Base-by-base conservation (phyloP, 2,888 invertebrate genomes). In the Ochropleura leucogaster region DNA sequence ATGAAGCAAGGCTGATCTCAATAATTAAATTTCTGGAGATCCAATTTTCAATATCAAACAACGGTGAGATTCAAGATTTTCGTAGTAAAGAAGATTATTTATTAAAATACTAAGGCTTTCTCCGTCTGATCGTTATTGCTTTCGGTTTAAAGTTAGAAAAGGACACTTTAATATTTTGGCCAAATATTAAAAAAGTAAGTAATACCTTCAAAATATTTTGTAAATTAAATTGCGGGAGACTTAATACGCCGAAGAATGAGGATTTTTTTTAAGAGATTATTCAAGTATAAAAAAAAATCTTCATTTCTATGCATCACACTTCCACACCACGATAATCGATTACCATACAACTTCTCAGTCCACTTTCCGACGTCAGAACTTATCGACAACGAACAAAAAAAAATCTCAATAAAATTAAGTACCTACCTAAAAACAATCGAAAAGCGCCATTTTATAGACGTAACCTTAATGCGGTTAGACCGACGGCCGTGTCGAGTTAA, bases 401-500 rank as follows among this genome's bases (percentile, higher is more conserved):
- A 57, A 42, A 30, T 30, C 12, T 12, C 10, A 18, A 40, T 30
- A 18, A 57, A 30, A 8, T 47, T 14, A 49, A 77, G 6, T 30
- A 47, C 12, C n/a, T 30, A 47, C 12, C n/a, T 53, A 30, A 12
- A 16, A 64, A 57, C 4, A 42, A 44, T 18, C 12, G 10, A 10
- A 42, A 63, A 72, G 84, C 84, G 76, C 57, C 73, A 85, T 87
- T 85, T 90, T 90, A 90, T 49, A 16, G 49, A 47, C 60, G 8
- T 47, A 42, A 46, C 65, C 30, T 42, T 89, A 89, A 89, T 72
- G 64, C 68, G 55, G 77, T 89, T 90, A 87, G 71, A 75, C 51
- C 70, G 85, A 71, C 77, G 87, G 86, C 79, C 87, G 87, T 81
- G 77, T 83, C 74, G 75, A 83, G 83, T 83, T 89, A 91, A 91